Percentiles rank a stretch among this genome's conserved stretches.
These are phyloP conservation scores for Matsumurasca onukii DNA, from an alignment of 1,140 invertebrate species.

Conservation along the genomic window DNA sequence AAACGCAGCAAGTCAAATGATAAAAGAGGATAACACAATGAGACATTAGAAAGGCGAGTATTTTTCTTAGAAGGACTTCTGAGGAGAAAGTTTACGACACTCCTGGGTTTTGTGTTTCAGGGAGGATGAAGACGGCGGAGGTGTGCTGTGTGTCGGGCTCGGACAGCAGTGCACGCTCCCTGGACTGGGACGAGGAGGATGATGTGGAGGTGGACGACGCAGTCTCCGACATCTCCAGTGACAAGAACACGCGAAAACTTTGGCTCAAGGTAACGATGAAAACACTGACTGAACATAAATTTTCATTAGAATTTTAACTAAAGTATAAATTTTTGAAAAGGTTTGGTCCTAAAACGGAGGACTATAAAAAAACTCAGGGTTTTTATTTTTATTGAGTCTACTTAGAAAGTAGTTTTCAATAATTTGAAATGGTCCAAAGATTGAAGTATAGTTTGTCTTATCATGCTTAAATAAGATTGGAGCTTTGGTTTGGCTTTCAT, in stretches of 20 bases:
- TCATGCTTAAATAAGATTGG: too few species aligned
- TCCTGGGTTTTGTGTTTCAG: background rate
- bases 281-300: background rate
- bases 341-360: background rate
- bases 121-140: background rate
- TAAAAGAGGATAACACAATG: too few species aligned
- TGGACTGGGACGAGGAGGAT: conserved; percentile 24
- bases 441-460: background rate
- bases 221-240: conserved; percentile 3
- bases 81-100: background rate
- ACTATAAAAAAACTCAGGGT: background rate
- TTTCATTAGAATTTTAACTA: background rate
- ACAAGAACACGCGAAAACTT: background rate
- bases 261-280: background rate
- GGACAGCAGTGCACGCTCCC: conserved; percentile 1
- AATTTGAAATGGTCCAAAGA: background rate
- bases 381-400: background rate
- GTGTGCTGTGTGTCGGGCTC: background rate
- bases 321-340: background rate
- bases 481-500: too few species aligned
- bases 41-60: too few species aligned
- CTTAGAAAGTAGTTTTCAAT: background rate
- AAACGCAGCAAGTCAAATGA: too few species aligned
- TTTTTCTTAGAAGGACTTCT: too few species aligned
- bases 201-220: conserved; percentile 26